Conservation (phyloP, 2,113 vertebrate species). For the Psittacara wagleri region DNA sequence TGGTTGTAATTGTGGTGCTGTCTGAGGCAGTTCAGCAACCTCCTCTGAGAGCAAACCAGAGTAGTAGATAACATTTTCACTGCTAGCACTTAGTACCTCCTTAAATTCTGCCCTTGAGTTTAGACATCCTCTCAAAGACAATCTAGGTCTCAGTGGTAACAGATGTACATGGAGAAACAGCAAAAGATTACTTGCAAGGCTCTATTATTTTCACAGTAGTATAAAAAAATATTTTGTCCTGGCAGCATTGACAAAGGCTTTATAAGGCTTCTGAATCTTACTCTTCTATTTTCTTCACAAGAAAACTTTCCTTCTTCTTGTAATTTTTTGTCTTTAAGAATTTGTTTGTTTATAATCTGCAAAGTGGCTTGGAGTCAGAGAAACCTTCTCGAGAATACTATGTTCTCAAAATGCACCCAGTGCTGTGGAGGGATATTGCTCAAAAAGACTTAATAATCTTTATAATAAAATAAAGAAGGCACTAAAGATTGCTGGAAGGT, state of each 20-base stretch:
- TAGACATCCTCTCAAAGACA: not conserved
- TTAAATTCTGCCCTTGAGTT: slow-evolving; percentile 9
- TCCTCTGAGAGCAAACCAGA: not conserved
- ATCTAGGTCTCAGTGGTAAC: not conserved
- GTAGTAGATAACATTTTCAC: not conserved
- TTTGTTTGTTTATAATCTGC: not conserved
- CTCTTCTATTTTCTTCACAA: not conserved
- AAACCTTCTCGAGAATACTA: not conserved
- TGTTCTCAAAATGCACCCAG: not conserved
- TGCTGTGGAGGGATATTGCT: not conserved
- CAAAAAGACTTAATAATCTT: not conserved
- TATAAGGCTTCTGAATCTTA: not conserved
- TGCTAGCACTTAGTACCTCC: not conserved
- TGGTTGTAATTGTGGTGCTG: not conserved
- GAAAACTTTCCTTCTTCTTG: not conserved
- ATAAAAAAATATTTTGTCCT: not conserved
- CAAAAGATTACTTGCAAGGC: not conserved
- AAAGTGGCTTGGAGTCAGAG: not conserved
- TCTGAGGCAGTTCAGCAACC: not conserved
- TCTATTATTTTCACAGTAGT: not conserved
- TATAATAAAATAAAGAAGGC: not conserved
- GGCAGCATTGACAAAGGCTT: not conserved
- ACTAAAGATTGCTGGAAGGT: not conserved
- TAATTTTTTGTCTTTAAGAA: slow-evolving; percentile 8
- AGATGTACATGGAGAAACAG: not conserved